A percentile compares a stretch with the other conserved stretches of the same genome.
Evolutionary conservation across 2,113 vertebrate species (phyloP).

Genomic region (Brachyhypopomus occidentalis): DNA sequence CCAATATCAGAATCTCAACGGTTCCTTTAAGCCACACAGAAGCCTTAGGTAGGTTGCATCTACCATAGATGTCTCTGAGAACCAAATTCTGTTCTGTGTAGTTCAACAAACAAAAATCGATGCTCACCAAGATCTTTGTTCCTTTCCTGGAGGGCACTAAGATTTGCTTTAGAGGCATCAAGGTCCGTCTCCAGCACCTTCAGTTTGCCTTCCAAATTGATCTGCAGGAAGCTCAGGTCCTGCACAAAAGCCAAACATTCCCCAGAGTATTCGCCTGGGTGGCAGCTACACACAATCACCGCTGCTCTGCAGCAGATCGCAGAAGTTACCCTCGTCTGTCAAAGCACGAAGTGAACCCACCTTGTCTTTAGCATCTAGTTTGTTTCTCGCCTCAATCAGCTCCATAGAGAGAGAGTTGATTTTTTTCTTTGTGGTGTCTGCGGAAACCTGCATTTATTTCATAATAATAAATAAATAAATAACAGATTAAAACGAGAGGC

Average conservation of each 20-base stretch:
- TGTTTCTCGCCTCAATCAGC: slow-evolving; percentile 86
- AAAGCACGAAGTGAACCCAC: slow-evolving; percentile 56
- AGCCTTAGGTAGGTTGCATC: too few species aligned
- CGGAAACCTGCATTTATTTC: slow-evolving; percentile 77
- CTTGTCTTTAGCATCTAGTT: slow-evolving; percentile 83
- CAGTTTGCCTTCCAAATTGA: slow-evolving; percentile 70
- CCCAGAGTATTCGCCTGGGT: background rate
- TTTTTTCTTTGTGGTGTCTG: slow-evolving; percentile 86
- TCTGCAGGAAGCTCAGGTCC: slow-evolving; percentile 74
- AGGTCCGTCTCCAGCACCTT: slow-evolving; percentile 71
- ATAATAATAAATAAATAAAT: background rate
- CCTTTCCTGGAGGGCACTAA: slow-evolving; percentile 66
- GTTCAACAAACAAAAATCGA: background rate
- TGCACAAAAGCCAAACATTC: slow-evolving; percentile 42
- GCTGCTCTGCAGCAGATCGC: too few species aligned
- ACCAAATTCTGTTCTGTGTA: background rate
- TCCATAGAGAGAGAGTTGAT: slow-evolving; percentile 85
- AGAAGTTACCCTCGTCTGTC: background rate
- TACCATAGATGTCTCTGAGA: background rate
- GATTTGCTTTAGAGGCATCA: slow-evolving; percentile 60
- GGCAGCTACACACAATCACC: too few species aligned
- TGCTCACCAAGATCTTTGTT: slow-evolving; percentile 74
- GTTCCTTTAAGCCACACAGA: too few species aligned
- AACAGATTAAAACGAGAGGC: background rate
- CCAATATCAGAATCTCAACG: too few species aligned